phyloP scores from a whole-genome alignment of 2,113 vertebrate species.

The Lycaon pictus region DNA sequence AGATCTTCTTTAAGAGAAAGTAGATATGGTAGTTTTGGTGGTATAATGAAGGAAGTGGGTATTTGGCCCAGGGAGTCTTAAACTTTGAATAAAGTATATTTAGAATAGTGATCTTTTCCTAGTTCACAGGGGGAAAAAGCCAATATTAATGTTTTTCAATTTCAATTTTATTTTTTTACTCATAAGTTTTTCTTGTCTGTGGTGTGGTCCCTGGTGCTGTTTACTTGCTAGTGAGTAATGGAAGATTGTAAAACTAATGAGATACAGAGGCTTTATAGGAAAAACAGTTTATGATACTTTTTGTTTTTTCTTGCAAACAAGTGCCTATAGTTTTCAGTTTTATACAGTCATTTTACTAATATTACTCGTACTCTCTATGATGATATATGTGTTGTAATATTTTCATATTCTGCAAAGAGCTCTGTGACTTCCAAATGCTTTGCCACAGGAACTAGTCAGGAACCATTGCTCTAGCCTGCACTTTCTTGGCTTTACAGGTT shows the following conservation, averaged over 20 bases:
- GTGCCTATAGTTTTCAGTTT: conserved; percentile 29
- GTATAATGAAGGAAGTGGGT: not conserved
- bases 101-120: not conserved
- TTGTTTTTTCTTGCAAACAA: not conserved
- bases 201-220: not conserved
- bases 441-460: not conserved
- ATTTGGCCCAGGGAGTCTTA: not conserved
- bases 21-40: not conserved
- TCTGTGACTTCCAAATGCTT: not conserved
- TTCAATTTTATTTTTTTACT: conserved; percentile 48
- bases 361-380: not conserved
- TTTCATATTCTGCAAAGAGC: not conserved
- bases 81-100: conserved; percentile 22
- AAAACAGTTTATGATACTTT: not conserved
- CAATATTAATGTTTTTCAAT: not conserved
- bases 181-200: not conserved
- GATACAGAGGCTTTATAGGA: not conserved
- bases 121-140: not conserved
- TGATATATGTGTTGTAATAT: not conserved
- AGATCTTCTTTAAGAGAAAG: conserved; percentile 30
- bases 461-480: not conserved
- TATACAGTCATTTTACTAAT: conserved; percentile 5
- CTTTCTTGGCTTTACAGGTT: not conserved
- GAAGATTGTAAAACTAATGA: conserved; percentile 12
- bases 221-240: conserved; percentile 35